Evolutionary conservation across 2,888 invertebrate species (phyloP).

Genomic region (Dolomedes plantarius): DNA sequence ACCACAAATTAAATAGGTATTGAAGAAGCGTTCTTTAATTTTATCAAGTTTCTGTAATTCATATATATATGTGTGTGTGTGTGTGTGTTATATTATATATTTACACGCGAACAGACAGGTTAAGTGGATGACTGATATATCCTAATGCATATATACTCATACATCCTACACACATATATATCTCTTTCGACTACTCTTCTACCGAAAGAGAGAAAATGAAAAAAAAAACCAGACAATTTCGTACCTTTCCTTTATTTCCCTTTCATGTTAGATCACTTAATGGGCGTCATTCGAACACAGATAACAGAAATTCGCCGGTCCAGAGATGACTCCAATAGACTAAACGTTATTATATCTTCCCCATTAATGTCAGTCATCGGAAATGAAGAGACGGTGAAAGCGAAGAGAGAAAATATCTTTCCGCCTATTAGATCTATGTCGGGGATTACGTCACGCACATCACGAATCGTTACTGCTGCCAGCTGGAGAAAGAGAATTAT

Average conservation of each 20-base stretch:
- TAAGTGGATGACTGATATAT: too few species aligned
- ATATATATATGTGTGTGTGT: too few species aligned
- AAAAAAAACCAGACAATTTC: neutral
- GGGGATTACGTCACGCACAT: slow-evolving; percentile 48
- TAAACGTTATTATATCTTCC: slow-evolving; percentile 38
- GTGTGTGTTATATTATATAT: too few species aligned
- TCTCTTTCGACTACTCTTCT: too few species aligned
- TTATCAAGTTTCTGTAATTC: too few species aligned
- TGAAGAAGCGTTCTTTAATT: too few species aligned
- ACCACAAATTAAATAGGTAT: too few species aligned
- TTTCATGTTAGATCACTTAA: neutral
- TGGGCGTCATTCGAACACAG: neutral
- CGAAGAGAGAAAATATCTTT: slow-evolving; percentile 12
- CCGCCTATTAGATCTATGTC: slow-evolving; percentile 29
- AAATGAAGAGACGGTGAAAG: slow-evolving; percentile 42
- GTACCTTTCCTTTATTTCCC: neutral
- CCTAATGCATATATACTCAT: too few species aligned
- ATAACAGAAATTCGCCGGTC: neutral
- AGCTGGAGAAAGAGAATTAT: slow-evolving; percentile 19
- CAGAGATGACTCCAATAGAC: slow-evolving; percentile 2
- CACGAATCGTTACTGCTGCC: slow-evolving; percentile 59
- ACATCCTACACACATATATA: too few species aligned
- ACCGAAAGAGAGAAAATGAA: neutral
- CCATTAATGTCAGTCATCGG: slow-evolving; percentile 50
- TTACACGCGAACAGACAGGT: too few species aligned